Base-by-base conservation (phyloP, 2,797 vertebrate species). In the Perdix hodgsoniae region DNA sequence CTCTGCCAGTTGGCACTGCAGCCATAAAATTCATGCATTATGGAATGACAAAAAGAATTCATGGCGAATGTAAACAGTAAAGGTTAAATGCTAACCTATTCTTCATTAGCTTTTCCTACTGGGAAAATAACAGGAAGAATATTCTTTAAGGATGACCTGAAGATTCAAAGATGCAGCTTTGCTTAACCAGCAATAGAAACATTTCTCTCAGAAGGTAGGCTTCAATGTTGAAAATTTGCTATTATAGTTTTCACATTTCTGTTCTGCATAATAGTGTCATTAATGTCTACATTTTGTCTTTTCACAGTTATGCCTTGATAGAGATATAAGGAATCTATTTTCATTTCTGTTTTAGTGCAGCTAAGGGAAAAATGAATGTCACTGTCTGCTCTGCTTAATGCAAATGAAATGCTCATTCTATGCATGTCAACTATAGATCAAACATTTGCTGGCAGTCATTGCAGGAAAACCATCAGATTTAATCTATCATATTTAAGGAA, bases 321-420 rank as follows among this genome's bases (percentile, higher is more conserved):
- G 6, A 83, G 50, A 75, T 29, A 67, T 24, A 80, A 88, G 56
- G 67, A 74, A 56, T 19, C 29, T 65, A 33, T 86, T 91, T 94
- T 70, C 27, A 39, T 88, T 56, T 59, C 56, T 83, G 12, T 9
- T 91, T 91, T 81, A 63, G 7, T 74, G 60, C 49, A 45, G 27
- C 40, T 74, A 69, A 87, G 27, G 6, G 72, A 61, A 54, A 75
- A 92, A 74, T n/a, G 18, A 92, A 39, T 4, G 8, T 31, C 40
- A 52, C 16, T 91, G 84, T 78, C 82, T 92, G 18, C 44, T 84
- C 73, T 88, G n/a, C 50, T 67, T 67, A 71, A 81, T 39, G 65
- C 15, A 85, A 91, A 91, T 56, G 6, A 92, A 93, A 78, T 65
- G 22, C 31, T 78, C 23, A 5, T 84, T 85, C 63, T 73, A 73